Conservation (phyloP, 1,140 invertebrate genomes). For the Hylyphantes graminicola region DNA sequence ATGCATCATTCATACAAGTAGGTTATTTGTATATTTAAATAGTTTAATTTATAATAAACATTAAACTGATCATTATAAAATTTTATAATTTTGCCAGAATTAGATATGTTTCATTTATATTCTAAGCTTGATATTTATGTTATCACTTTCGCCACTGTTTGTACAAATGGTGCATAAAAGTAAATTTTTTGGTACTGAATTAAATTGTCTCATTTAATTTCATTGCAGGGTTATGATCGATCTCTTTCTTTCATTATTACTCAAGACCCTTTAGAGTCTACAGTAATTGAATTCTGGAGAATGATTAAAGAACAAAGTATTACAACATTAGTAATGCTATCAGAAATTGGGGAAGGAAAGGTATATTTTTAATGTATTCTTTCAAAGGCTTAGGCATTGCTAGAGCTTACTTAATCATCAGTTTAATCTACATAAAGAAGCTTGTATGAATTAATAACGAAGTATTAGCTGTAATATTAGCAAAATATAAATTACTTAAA, state of each 20-base stretch:
- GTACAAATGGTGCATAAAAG: background rate
- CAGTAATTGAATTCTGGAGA: constrained; percentile 94
- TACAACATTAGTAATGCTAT: constrained; percentile 92
- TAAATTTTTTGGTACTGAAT: background rate
- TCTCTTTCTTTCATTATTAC: constrained; percentile 94
- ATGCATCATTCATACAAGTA: constrained; percentile 95
- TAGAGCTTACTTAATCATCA: too few relatives aligned
- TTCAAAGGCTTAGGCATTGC: too few relatives aligned
- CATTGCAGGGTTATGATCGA: constrained; percentile 83
- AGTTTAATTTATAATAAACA: too few relatives aligned
- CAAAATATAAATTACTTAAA: too few relatives aligned
- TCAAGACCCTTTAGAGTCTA: constrained; percentile 91
- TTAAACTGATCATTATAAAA: too few relatives aligned
- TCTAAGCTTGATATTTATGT: background rate
- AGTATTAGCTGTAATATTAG: too few relatives aligned
- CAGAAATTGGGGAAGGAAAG: constrained; percentile 77
- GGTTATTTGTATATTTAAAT: constrained; percentile 55
- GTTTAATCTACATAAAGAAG: too few relatives aligned
- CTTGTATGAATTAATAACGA: too few relatives aligned
- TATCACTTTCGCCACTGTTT: background rate
- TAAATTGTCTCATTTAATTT: background rate
- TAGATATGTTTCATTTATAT: background rate
- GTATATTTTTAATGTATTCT: constrained; percentile 4
- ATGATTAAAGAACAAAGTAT: constrained; percentile 95
- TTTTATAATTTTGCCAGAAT: too few relatives aligned